Conservation (phyloP, 2,888 invertebrate species). For the Leptopilina syphax region DNA sequence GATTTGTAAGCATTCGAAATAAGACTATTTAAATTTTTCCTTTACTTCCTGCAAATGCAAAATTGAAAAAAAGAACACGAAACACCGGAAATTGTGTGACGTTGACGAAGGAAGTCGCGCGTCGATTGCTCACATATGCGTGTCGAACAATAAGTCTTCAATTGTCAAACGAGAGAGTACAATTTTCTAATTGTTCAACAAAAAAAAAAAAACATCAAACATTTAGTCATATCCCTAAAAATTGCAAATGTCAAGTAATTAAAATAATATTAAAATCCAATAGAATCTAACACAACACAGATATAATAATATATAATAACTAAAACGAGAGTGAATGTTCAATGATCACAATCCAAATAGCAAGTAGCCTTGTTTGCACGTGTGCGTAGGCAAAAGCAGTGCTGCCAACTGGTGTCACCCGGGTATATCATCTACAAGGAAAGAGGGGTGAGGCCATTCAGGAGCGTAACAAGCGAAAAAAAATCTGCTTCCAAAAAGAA, state of each 20-base stretch:
- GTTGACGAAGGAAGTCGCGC: constrained; percentile 24
- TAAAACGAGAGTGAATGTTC: constrained; percentile 23
- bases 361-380: constrained; percentile 70
- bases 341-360: constrained; percentile 13
- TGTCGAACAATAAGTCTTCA: constrained; percentile 7
- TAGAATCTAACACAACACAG: neutral
- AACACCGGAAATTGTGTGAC: constrained; percentile 22
- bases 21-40: neutral
- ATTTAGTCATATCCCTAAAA: neutral
- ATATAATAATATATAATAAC: neutral
- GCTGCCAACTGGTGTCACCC: constrained; percentile 64
- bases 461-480: constrained; percentile 47
- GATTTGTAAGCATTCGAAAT: neutral
- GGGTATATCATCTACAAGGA: constrained; percentile 59
- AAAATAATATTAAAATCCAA: neutral
- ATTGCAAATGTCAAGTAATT: neutral
- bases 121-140: neutral
- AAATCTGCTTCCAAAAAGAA: too few relatives aligned
- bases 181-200: neutral
- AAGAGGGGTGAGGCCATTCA: constrained; percentile 61
- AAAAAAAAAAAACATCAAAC: too few relatives aligned
- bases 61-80: neutral
- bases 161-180: neutral
- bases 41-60: neutral
- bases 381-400: constrained; percentile 69